These are phyloP conservation scores for Augiades crinisus DNA, from an alignment of 2,888 invertebrate genomes.

Conservation along the genomic window DNA sequence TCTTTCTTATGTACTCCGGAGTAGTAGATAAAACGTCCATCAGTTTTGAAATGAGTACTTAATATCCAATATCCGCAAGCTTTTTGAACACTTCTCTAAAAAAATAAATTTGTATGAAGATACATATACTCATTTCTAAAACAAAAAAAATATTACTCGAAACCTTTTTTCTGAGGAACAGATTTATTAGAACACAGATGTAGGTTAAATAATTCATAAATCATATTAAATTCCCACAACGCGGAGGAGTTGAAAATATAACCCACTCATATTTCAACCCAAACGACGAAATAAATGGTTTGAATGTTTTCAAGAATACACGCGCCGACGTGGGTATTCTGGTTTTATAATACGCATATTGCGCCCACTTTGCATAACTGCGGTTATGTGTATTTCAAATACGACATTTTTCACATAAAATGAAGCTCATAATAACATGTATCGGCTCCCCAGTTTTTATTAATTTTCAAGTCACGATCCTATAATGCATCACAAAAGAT, in stretches of 20 bases:
- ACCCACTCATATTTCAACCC: slow-evolving; percentile 13
- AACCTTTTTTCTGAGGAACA: neutral
- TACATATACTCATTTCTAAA: too few species aligned
- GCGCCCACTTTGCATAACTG: slow-evolving; percentile 6
- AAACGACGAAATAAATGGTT: slow-evolving; percentile 21
- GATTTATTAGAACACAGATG: slow-evolving; percentile 8
- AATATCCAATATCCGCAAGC: too few species aligned
- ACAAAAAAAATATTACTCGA: too few species aligned
- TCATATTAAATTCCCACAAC: slow-evolving; percentile 16
- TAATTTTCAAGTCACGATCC: slow-evolving; percentile 52
- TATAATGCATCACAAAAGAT: slow-evolving; percentile 51
- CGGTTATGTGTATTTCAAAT: neutral
- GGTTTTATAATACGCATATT: slow-evolving; percentile 3
- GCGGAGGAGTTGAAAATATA: slow-evolving; percentile 15
- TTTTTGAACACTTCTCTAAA: too few species aligned
- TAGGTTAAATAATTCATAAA: slow-evolving; percentile 22
- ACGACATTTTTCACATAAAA: slow-evolving; percentile 11
- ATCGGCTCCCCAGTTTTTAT: slow-evolving; percentile 30
- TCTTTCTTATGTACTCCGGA: too few species aligned
- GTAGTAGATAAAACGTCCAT: too few species aligned
- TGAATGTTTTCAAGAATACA: slow-evolving; percentile 5
- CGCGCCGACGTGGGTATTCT: neutral
- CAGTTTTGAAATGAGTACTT: too few species aligned
- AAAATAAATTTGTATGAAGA: too few species aligned
- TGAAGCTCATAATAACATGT: slow-evolving; percentile 19